Base-by-base conservation (phyloP, 2,797 vertebrate genomes). In the Diplodus sargus region DNA sequence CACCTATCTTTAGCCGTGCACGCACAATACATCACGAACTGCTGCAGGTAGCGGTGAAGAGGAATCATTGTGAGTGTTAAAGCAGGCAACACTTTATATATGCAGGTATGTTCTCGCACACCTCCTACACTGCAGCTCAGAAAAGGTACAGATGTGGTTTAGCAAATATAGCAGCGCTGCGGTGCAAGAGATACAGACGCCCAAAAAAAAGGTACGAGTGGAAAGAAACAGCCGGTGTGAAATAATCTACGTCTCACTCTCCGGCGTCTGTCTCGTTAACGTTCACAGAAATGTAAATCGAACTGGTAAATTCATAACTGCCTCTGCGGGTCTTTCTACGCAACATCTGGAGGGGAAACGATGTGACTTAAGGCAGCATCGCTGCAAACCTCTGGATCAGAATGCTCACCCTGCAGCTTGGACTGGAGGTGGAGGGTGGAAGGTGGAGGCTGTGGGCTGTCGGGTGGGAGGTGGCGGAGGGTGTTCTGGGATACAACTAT, bases 401-500 rank as follows among this genome's bases (percentile, higher is more conserved):
- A 75, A 60, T 1, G 73, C 59, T 85, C 78, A 0, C 65, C 9
- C 56, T 66, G 20, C 62, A 66, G 4, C 62, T 79, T 45, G 0
- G 70, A 68, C 47, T 67, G 71, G 65, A 85, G 87, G 82, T 90
- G 81, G 80, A 79, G 83, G 87, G 82, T 78, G 90, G 90, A 78
- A 85, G 87, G 82, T 78, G 90, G 90, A 78, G 84, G 90, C 78
- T 58, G 58, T 1, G 64, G 67, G 34, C 53, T 70, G 84, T 64
- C 28, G 69, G 83, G 83, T 67, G 59, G 77, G 78, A 54, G 76
- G 83, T 28, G 75, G 52, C 16, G 23, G 54, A 76, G 78, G 77
- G 68, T 81, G 92, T 85, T 87, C 76, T 82, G 87, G 82, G 79
- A 86, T 85, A 86, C 86, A 90, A 92, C 87, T 92, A 92, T 93